These are phyloP conservation scores for Pelobates fuscus DNA, from an alignment of 2,113 vertebrate species.

Conservation along the genomic window DNA sequence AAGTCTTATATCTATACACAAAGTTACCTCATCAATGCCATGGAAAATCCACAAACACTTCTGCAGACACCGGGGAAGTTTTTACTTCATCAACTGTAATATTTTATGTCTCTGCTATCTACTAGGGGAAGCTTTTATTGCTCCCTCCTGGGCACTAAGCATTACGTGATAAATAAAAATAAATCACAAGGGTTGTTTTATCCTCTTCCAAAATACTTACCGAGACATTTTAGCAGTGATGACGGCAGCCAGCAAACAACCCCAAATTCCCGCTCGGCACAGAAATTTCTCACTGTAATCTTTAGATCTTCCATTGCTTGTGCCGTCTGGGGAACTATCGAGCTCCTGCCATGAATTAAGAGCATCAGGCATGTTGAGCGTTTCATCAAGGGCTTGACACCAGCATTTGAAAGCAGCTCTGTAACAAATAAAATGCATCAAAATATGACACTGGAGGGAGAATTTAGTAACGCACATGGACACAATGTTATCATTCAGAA, in stretches of 20 bases:
- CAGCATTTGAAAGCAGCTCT: conserved; percentile 85
- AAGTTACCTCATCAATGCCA: background rate
- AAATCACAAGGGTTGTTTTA: conserved; percentile 35
- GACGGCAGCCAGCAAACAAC: conserved; percentile 86
- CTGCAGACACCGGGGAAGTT: background rate
- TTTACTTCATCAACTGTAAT: conserved; percentile 23
- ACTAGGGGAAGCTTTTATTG: conserved; percentile 17
- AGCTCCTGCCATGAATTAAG: conserved; percentile 82
- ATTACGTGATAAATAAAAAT: conserved; percentile 47
- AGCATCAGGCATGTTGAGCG: conserved; percentile 71
- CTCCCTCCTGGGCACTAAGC: conserved; percentile 21
- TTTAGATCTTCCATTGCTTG: conserved; percentile 50
- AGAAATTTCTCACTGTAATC: conserved; percentile 76
- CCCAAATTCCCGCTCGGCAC: conserved; percentile 83
- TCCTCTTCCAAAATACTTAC: conserved; percentile 69
- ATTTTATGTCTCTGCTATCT: conserved; percentile 27
- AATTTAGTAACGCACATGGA: conserved; percentile 17
- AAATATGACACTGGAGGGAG: conserved; percentile 44
- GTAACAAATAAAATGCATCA: conserved; percentile 51
- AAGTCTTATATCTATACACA: background rate
- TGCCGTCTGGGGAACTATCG: conserved; percentile 53
- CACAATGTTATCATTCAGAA: background rate
- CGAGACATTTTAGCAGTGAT: conserved; percentile 90
- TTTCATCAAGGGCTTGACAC: conserved; percentile 85
- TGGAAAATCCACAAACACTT: background rate